Conservation (phyloP, 2,888 invertebrate genomes). For the Liopterus haemorrhoidalis region DNA sequence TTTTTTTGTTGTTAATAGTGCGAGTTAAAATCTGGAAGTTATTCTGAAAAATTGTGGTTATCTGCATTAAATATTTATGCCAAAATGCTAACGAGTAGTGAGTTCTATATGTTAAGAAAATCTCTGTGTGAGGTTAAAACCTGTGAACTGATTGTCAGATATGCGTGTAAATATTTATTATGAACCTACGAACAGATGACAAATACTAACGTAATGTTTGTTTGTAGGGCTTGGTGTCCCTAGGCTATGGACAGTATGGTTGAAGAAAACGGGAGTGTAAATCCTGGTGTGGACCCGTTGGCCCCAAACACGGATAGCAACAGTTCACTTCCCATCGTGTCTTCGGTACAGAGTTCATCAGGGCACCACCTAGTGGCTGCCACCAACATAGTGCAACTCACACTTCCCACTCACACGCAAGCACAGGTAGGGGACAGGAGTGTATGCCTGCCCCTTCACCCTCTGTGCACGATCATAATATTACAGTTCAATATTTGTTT, state of each 20-base stretch:
- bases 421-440: constrained; percentile 55
- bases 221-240: constrained; percentile 58
- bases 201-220: too few species aligned
- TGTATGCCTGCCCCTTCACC: constrained; percentile 23
- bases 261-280: constrained; percentile 75
- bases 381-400: constrained; percentile 82
- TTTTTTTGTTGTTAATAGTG: too few species aligned
- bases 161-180: too few species aligned
- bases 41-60: too few species aligned
- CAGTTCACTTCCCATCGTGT: constrained; percentile 50
- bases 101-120: too few species aligned
- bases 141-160: too few species aligned
- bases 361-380: constrained; percentile 53
- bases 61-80: too few species aligned
- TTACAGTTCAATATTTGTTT: not conserved
- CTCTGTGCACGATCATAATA: constrained; percentile 32
- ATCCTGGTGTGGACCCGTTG: constrained; percentile 49
- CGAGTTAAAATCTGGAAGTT: too few species aligned
- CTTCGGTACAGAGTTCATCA: constrained; percentile 52
- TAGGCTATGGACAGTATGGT: constrained; percentile 85
- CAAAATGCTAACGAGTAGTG: too few species aligned
- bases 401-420: constrained; percentile 60
- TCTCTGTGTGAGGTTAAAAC: too few species aligned
- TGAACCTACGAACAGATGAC: too few species aligned
- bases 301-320: constrained; percentile 50